Conservation (phyloP, 2,888 invertebrate species). For the Xanthia togata region DNA sequence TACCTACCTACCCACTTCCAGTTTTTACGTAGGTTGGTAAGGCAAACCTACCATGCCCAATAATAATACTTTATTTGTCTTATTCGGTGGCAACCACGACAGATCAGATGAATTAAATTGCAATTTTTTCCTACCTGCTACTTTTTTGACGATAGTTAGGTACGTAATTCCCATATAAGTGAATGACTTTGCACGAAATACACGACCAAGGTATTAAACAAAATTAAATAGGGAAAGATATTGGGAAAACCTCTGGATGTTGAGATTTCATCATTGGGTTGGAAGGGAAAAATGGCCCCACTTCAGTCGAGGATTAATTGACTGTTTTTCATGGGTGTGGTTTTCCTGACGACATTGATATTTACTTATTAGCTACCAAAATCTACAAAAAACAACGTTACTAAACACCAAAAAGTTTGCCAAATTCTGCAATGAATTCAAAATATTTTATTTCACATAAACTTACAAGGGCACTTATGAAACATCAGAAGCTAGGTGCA, state of each 20-base stretch:
- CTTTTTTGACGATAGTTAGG: not conserved
- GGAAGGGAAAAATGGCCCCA: not conserved
- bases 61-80: not conserved
- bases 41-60: not conserved
- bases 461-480: too few relatives aligned
- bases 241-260: not conserved
- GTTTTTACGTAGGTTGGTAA: not conserved
- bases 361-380: not conserved
- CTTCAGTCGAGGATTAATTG: not conserved
- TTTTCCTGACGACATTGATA: not conserved
- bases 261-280: not conserved
- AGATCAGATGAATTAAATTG: not conserved
- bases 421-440: slow-evolving; percentile 8
- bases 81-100: not conserved
- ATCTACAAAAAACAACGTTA: not conserved
- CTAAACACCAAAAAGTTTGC: not conserved
- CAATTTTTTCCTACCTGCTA: not conserved
- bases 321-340: not conserved
- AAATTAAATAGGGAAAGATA: not conserved
- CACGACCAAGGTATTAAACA: not conserved
- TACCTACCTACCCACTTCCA: not conserved
- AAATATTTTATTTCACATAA: too few relatives aligned
- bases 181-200: not conserved
- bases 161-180: not conserved
- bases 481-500: too few relatives aligned